Conservation (phyloP, 2,797 vertebrate species). For the Rousettus madagascariensis region DNA sequence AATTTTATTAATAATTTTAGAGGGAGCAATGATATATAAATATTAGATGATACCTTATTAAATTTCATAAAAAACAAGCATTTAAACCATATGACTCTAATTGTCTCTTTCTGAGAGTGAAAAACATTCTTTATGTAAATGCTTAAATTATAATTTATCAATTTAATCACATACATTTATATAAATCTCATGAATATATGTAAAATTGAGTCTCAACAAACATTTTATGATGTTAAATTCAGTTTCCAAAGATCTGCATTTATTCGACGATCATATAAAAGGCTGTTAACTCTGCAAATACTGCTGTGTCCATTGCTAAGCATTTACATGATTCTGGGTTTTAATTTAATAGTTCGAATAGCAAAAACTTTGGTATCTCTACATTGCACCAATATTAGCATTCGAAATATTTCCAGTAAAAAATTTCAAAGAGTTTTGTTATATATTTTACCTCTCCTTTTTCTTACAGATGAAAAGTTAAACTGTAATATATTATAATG, state of each 20-base stretch:
- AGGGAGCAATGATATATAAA: background rate
- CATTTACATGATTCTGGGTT: constrained; percentile 48
- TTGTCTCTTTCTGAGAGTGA: constrained; percentile 16
- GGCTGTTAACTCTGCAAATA: constrained; percentile 49
- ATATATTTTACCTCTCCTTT: background rate
- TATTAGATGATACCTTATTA: constrained; percentile 39
- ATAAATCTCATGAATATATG: constrained; percentile 44
- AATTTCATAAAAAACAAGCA: constrained; percentile 38
- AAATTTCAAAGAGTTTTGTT: constrained; percentile 16
- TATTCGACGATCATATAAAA: constrained; percentile 60
- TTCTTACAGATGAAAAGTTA: constrained; percentile 31
- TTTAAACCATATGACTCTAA: background rate
- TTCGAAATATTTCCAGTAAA: constrained; percentile 13
- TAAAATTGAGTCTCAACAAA: constrained; percentile 68
- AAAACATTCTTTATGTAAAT: constrained; percentile 52
- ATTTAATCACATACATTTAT: constrained; percentile 62
- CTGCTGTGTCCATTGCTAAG: constrained; percentile 50
- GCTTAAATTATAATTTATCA: constrained; percentile 47
- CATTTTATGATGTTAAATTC: constrained; percentile 61
- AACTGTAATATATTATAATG: background rate
- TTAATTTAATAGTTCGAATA: constrained; percentile 52
- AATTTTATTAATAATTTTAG: constrained; percentile 46
- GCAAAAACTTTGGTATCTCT: background rate
- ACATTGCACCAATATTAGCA: background rate
- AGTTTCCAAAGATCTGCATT: constrained; percentile 58